Base-by-base conservation (phyloP, 2,888 invertebrate species). In the Drosophila prolongata region DNA sequence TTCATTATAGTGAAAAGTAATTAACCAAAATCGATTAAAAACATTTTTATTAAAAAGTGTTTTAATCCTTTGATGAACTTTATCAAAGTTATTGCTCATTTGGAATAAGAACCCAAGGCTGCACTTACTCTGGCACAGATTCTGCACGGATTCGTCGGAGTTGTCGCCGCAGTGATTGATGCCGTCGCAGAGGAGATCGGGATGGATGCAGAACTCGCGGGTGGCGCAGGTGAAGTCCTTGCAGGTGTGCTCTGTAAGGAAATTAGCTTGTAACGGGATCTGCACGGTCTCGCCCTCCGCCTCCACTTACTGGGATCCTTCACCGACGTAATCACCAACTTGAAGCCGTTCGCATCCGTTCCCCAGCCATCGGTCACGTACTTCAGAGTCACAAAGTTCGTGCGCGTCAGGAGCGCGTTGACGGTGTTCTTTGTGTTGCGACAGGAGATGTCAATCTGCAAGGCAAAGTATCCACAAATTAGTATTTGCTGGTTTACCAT, bases 341-440 rank as follows among this genome's bases (percentile, higher is more conserved):
- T 96, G 94, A 98, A 98, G 89, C 98, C 97, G 93, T 98, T 97
- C 89, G 96, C 95, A 92, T 96, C 96, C 74, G 97, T 97, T 78
- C 97, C 98, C 97, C 97, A 98, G 90, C 95, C 95, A 93, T 98
- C 98, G 56, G 98, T 98, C 90, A 97, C 96, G 94, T 98, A 98
- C 93, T 97, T 97, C 86, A 98, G 94, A 58, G 98, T 98, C 90
- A 98, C 97, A 93, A 97, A 97, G 94, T 98, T 98, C 92, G 97
- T 97, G 90, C 97, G 95, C 67, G 97, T 98, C 93, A 97, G 96
- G 93, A 98, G 95, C 86, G 96, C 96, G 77, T 97, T 97, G 77
- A 98, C 95, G 87, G 95, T 95, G 93, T 96, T 95, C 92, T 96
- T 96, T 82, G 97, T 98, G 93, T 97, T 97, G 81, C 96, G 95